Evolutionary conservation across 2,888 invertebrate species (phyloP), one percentile per base, ranked within the genome.

Genomic region (Aspidiotus rigidus): DNA sequence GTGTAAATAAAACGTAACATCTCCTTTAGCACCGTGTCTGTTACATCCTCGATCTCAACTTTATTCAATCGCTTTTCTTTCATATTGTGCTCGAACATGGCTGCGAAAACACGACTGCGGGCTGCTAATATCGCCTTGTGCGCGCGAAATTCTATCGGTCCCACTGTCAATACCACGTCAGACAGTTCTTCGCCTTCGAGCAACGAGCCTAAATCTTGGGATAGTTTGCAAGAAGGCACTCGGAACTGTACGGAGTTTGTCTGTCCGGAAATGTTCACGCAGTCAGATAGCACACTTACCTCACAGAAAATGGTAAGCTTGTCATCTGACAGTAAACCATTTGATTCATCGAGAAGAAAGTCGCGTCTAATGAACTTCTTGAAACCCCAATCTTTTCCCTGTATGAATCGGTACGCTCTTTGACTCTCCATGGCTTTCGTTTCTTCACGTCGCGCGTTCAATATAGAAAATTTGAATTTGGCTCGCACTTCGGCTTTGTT

Each of bases 371-470:
- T 99, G 80, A 99, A 99, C 81, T 99, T 99, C 82, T 99, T 99
- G 83, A 99, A 99, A 71, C 99, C 99, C 99, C 99, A 99, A 83
- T 99, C 99, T 82, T 99, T 99, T 75, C 98, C 98, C 83, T 99
- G 98, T 72, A 99, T 98, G 81, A 99, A 99, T 83, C 98, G 87
- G 81, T 99, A 99, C 73, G 99, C 99, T 79, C 99, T 79, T 77
- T 88, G 88, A 76, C 86, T 87, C 77, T 88, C 98, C 98, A 99
- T 99, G 75, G 98, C 98, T 85, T 99, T 99, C 77, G 98, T 99
- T 83, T 99, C 99, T 84, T 99, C 99, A 77, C 98, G 85, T 85
- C 98, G 98, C 78, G 97, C 97, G 83, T 99, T 99, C 81, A 99
- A 85, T 84, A 99, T 99, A 80, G 97, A 97, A 85, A 99, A 99